Evolutionary conservation across 2,113 vertebrate genomes (phyloP), one percentile per base, ranked within the genome.

Genomic region (Brachionichthys hirsutus): DNA sequence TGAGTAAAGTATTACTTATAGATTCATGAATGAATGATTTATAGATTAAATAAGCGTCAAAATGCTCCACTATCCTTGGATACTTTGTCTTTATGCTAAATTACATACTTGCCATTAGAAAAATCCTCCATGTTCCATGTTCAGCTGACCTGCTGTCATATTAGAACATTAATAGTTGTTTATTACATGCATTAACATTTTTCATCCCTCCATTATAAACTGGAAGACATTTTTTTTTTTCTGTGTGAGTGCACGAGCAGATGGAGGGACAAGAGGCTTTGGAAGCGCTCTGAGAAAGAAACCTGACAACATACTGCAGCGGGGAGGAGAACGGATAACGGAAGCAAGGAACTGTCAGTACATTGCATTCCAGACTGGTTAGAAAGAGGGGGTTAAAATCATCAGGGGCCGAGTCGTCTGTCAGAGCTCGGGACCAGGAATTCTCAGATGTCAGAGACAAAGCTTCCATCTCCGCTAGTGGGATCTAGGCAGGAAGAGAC

Each of bases 381-480:
- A 98, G 94, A 94, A 94, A 94, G 92, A 89, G 91, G 90, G 92
- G 93, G 89, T 94, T 94, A 96, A 90, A 92, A 89, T 98, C 94
- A 83, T 94, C 97, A 80, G 95, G 93, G 90, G 92, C 92, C 89
- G 93, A 95, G 93, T 96, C 97, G 90, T 98, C 96, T 88, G 87
- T 95, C 93, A 96, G 93, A 94, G 94, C 94, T 94, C 97, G 91
- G 92, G 95, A 98, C 94, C 95, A 96, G 92, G 97, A 98, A 88
- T 93, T 95, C 92, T 98, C 97, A 89, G 97, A 99, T 90, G 93
- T 90, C 95, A 98, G 92, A 96, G 97, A 99, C 89, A 98, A 90
- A 94, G 92, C 95, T 91, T 99, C 97, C 97, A 98, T 96, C 95
- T 98, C 97, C 90, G 97, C 97, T 95, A 99, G 94, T 94, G 95